Evolutionary conservation across 2,113 vertebrate species (phyloP).

Genomic region (Pachypanchax playfairii): DNA sequence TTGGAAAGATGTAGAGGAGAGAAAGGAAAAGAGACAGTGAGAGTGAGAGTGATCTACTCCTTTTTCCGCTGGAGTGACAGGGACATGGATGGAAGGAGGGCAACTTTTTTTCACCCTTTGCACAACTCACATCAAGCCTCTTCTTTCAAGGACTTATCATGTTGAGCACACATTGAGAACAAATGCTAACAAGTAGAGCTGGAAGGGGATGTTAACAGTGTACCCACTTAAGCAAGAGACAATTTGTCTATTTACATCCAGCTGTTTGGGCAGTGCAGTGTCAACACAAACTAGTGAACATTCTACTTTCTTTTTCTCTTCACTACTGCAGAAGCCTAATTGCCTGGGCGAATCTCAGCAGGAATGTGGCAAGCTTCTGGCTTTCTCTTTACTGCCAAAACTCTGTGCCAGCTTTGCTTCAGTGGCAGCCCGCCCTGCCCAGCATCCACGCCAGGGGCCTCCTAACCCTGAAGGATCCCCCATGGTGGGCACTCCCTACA

Average conservation of each 20-base stretch:
- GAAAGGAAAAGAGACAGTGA: constrained; percentile 67
- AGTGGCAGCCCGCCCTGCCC: constrained; percentile 60
- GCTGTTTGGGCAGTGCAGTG: constrained; percentile 27
- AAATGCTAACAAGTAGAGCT: constrained; percentile 49
- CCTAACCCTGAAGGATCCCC: constrained; percentile 58
- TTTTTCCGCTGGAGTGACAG: constrained; percentile 68
- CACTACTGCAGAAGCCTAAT: constrained; percentile 53
- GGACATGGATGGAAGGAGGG: constrained; percentile 69
- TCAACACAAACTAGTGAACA: constrained; percentile 35
- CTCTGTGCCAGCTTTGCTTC: constrained; percentile 46
- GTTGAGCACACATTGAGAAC: constrained; percentile 51
- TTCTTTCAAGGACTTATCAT: constrained; percentile 68
- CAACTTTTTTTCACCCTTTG: constrained; percentile 65
- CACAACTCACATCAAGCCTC: constrained; percentile 64
- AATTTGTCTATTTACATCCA: constrained; percentile 48
- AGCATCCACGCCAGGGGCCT: constrained; percentile 58
- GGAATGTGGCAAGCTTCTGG: constrained; percentile 68
- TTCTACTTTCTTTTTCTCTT: constrained; percentile 31
- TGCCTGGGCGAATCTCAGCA: constrained; percentile 67
- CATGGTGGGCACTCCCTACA: constrained; percentile 58
- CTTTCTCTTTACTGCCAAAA: constrained; percentile 60
- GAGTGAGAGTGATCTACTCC: constrained; percentile 69
- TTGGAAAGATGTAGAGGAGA: constrained; percentile 63
- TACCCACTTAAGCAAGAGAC: constrained; percentile 48
- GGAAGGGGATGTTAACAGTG: constrained; percentile 32